Evolutionary conservation across 2,797 vertebrate genomes (phyloP).

Genomic region (Uromys caudimaculatus): DNA sequence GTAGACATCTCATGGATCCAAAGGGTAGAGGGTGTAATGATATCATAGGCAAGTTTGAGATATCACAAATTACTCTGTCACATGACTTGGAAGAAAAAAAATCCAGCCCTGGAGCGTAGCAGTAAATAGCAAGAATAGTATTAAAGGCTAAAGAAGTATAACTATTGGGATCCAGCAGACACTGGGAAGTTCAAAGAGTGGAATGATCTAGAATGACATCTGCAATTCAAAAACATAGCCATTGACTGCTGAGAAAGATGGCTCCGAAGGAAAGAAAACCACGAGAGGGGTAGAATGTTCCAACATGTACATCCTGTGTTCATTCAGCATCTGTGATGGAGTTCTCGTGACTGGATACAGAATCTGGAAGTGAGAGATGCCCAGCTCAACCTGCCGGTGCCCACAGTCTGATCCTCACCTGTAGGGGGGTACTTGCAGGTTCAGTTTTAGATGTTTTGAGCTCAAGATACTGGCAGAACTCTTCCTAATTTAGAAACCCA

Average conservation of each 20-base stretch:
- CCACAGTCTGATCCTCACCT: not conserved
- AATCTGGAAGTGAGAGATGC: not conserved
- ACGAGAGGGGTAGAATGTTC: not conserved
- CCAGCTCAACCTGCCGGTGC: too few relatives aligned
- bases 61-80: not conserved
- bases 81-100: not conserved
- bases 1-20: not conserved
- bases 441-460: not conserved
- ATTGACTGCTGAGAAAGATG: not conserved
- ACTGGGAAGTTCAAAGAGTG: not conserved
- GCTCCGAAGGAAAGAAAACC: not conserved
- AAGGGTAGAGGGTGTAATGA: not conserved
- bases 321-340: not conserved
- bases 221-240: not conserved
- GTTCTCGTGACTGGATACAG: not conserved
- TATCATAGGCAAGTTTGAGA: not conserved
- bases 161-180: not conserved
- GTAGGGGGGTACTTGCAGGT: not conserved
- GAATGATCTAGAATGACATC: not conserved
- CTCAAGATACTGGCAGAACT: not conserved
- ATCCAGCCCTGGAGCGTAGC: not conserved
- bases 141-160: not conserved
- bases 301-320: not conserved
- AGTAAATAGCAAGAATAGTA: not conserved
- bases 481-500: conserved; percentile 14